These are phyloP conservation scores for Pachypeltis micranthus DNA, from an alignment of 1,140 invertebrate species.

Conservation along the genomic window DNA sequence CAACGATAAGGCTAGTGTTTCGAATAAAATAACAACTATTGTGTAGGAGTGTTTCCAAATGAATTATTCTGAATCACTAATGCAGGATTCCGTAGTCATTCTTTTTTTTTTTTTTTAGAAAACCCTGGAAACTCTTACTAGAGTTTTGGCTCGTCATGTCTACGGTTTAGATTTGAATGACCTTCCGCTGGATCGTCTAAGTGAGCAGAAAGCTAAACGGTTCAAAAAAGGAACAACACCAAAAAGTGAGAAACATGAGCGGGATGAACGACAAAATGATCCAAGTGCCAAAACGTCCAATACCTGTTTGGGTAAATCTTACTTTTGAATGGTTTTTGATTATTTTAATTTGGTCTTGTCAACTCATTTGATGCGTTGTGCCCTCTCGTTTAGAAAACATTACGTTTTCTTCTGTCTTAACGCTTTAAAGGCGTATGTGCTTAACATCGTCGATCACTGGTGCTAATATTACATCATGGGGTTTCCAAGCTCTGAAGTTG, in stretches of 20 bases:
- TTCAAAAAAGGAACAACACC: constrained; percentile 32
- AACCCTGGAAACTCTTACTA: constrained; percentile 89
- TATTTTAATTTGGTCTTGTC: too few species aligned
- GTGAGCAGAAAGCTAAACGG: constrained; percentile 69
- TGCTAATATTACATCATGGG: too few species aligned
- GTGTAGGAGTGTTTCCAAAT: too few species aligned
- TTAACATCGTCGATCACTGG: too few species aligned
- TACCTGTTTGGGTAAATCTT: not conserved
- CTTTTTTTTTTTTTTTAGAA: constrained; percentile 48
- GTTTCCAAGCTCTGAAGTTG: too few species aligned
- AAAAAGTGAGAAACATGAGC: constrained; percentile 21
- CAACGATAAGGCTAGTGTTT: too few species aligned
- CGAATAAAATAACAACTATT: constrained; percentile 8
- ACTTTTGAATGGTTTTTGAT: too few species aligned
- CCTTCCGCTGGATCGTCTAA: constrained; percentile 70
- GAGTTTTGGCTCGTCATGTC: constrained; percentile 83
- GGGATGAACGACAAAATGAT: not conserved
- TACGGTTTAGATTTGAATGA: constrained; percentile 86
- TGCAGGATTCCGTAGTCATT: not conserved
- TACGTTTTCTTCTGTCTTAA: too few species aligned
- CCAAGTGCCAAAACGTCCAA: not conserved
- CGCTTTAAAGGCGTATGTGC: too few species aligned
- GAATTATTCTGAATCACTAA: too few species aligned
- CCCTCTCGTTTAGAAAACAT: too few species aligned
- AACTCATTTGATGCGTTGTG: too few species aligned